A percentile compares a stretch with the other conserved stretches of the same genome.
Conservation (phyloP, 2,797 vertebrate species). For the Carcharodon carcharias region DNA sequence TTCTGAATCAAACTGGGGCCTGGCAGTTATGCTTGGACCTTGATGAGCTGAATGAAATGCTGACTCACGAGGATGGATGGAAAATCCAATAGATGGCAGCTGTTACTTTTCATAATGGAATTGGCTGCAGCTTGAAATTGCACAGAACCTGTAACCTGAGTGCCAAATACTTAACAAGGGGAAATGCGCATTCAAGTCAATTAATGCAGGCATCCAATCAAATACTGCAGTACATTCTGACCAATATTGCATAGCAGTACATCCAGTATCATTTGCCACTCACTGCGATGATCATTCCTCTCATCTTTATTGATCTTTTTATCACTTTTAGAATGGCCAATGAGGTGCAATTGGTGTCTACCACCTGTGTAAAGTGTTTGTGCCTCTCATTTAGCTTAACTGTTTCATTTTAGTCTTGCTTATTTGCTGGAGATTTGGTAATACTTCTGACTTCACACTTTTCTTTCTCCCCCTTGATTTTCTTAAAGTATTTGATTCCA, state of each 20-base stretch:
- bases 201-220: not conserved
- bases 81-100: not conserved
- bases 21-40: not conserved
- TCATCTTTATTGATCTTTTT: not conserved
- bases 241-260: not conserved
- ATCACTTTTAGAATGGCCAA: not conserved
- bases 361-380: not conserved
- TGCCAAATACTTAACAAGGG: not conserved
- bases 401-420: not conserved
- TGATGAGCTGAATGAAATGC: not conserved
- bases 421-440: not conserved
- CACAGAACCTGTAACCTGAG: not conserved
- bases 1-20: not conserved
- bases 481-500: not conserved
- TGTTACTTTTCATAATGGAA: not conserved
- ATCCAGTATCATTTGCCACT: not conserved
- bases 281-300: not conserved
- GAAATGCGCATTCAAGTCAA: not conserved
- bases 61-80: not conserved
- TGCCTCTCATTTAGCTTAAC: not conserved
- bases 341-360: not conserved
- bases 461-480: not conserved
- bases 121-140: not conserved
- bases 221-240: not conserved
- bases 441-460: not conserved